phyloP scores from a whole-genome alignment of 2,888 invertebrate genomes.

The Drosophila histrio region DNA sequence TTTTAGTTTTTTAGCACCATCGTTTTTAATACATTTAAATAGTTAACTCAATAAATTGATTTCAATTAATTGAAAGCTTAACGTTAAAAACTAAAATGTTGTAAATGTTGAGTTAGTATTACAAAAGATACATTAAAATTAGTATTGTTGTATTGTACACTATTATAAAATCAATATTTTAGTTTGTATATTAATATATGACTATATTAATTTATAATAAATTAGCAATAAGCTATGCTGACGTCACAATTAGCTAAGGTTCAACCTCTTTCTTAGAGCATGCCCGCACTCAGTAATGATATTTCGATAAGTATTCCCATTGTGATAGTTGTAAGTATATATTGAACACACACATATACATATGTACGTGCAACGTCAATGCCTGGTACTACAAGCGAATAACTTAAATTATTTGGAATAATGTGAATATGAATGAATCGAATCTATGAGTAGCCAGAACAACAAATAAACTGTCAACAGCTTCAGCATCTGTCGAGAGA shows the following conservation, averaged over 20 bases:
- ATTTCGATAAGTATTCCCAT: neutral
- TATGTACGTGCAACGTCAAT: too few relatives aligned
- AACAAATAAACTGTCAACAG: slow-evolving; percentile 12
- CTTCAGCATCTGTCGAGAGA: slow-evolving; percentile 4
- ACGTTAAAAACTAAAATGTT: too few relatives aligned
- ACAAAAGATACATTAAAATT: too few relatives aligned
- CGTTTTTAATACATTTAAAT: too few relatives aligned
- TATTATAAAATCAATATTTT: too few relatives aligned
- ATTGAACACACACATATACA: neutral
- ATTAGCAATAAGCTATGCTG: neutral
- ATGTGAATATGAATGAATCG: neutral
- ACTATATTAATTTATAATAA: too few relatives aligned
- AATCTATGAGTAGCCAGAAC: neutral
- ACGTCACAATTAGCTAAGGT: neutral
- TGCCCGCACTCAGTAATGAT: neutral
- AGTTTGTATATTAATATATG: too few relatives aligned
- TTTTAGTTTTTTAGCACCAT: too few relatives aligned
- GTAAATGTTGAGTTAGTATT: too few relatives aligned
- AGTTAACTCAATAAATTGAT: too few relatives aligned
- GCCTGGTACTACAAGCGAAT: neutral
- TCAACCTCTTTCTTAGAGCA: neutral
- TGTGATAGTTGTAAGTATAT: neutral
- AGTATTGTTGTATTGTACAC: too few relatives aligned
- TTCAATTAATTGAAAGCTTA: too few relatives aligned
- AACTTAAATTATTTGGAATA: neutral